Percentiles rank a stretch among this genome's conserved stretches.
These are phyloP conservation scores for Coregonus clupeaformis DNA, from an alignment of 2,113 vertebrate species.

Conservation along the genomic window DNA sequence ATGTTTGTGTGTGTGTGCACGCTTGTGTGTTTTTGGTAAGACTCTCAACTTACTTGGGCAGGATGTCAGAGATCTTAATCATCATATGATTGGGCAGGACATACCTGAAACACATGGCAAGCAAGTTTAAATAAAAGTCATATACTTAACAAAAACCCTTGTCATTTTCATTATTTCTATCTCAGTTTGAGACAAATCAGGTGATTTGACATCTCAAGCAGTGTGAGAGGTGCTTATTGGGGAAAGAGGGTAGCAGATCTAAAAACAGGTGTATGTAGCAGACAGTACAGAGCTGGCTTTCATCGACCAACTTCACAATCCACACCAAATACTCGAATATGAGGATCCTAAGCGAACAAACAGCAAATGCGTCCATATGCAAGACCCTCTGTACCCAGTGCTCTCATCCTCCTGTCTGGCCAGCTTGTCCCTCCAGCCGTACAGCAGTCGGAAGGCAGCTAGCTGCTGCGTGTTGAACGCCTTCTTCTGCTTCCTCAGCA, in stretches of 20 bases:
- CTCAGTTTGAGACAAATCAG: background rate
- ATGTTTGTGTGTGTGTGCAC: background rate
- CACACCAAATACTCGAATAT: background rate
- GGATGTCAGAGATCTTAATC: constrained; percentile 88
- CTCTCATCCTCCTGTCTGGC: constrained; percentile 93
- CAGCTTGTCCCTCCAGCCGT: constrained; percentile 90
- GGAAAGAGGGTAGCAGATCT: too few relatives aligned
- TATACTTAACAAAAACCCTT: background rate
- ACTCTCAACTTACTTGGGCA: constrained; percentile 93
- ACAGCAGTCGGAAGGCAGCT: constrained; percentile 87
- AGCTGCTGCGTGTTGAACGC: constrained; percentile 92
- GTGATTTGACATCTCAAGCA: background rate
- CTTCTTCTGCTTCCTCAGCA: constrained; percentile 89
- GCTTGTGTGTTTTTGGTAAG: background rate
- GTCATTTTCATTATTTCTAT: too few relatives aligned
- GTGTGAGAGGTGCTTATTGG: too few relatives aligned
- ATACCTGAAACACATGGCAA: constrained; percentile 74
- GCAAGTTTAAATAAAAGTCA: background rate
- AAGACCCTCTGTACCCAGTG: constrained; percentile 79
- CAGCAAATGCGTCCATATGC: background rate
- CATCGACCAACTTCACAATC: background rate
- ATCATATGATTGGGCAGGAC: constrained; percentile 96
- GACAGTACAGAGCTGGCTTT: too few relatives aligned
- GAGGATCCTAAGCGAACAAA: background rate
- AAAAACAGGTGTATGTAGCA: too few relatives aligned